Conservation (phyloP, 2,888 invertebrate species). For the Nomada flava region DNA sequence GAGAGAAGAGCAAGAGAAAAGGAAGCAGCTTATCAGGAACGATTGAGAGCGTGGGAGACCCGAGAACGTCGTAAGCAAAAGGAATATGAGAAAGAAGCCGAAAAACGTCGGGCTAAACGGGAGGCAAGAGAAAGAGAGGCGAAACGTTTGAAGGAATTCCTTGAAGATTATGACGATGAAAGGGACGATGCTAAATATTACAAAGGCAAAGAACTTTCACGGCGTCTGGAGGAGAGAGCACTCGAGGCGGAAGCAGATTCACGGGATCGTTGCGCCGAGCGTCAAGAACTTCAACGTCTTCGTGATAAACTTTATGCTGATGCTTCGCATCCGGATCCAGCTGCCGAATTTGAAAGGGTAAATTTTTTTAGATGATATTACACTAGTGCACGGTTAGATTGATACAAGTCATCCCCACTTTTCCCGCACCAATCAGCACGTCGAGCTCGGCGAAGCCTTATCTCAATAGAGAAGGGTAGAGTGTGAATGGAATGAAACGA, state of each 20-base stretch:
- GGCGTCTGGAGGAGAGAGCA: constrained; percentile 95
- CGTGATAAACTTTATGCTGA: constrained; percentile 90
- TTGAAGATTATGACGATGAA: constrained; percentile 99
- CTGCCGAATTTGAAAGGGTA: constrained; percentile 89
- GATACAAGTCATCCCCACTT: no score
- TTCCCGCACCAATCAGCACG: no score
- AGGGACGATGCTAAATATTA: constrained; percentile 98
- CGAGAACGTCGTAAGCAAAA: constrained; percentile 95
- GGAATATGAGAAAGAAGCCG: constrained; percentile 95
- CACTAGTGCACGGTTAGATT: background rate
- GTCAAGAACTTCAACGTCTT: constrained; percentile 86
- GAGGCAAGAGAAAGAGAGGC: constrained; percentile 96
- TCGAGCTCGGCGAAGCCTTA: no score
- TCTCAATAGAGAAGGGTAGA: no score
- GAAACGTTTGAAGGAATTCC: constrained; percentile 97
- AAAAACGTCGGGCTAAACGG: constrained; percentile 93
- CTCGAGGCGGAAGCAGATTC: constrained; percentile 97
- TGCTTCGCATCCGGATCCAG: constrained; percentile 88
- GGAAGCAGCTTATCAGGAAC: constrained; percentile 97
- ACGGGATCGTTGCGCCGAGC: constrained; percentile 94
- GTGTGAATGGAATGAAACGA: no score
- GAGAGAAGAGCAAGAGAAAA: constrained; percentile 97
- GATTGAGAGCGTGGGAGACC: constrained; percentile 93
- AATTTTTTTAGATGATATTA: constrained; percentile 36
- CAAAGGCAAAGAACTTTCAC: constrained; percentile 95